Evolutionary conservation across 2,888 invertebrate genomes (phyloP).

Genomic region (Ditylenchus weischeri): DNA sequence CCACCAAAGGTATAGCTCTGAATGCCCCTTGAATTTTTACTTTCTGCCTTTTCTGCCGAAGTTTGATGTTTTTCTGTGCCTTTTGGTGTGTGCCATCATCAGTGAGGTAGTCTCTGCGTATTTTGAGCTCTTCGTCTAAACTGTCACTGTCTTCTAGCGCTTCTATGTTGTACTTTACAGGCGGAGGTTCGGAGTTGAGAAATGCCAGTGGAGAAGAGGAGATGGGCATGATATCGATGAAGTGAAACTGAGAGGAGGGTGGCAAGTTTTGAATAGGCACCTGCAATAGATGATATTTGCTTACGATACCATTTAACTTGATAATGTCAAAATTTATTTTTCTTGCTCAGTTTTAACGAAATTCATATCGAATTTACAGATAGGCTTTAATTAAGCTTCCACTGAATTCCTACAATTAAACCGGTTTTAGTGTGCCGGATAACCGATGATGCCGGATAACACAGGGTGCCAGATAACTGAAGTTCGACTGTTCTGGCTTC

Average conservation of each 20-base stretch:
- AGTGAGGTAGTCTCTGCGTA: conserved; percentile 34
- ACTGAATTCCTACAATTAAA: too few relatives aligned
- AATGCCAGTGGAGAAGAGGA: conserved; percentile 5
- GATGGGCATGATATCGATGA: conserved; percentile 7
- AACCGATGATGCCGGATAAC: too few relatives aligned
- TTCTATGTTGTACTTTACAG: conserved; percentile 16
- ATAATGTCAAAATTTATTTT: too few relatives aligned
- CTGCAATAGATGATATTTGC: background rate
- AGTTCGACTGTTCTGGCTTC: too few relatives aligned
- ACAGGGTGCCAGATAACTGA: too few relatives aligned
- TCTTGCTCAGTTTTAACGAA: too few relatives aligned
- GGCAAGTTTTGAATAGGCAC: background rate
- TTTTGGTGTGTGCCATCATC: conserved; percentile 11
- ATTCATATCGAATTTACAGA: too few relatives aligned
- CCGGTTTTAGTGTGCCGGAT: too few relatives aligned
- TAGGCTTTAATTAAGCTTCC: too few relatives aligned
- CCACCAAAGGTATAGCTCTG: conserved; percentile 36
- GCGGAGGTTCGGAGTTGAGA: conserved; percentile 7
- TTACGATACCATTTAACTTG: too few relatives aligned
- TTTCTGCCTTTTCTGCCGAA: conserved; percentile 40
- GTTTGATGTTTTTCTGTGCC: conserved; percentile 29
- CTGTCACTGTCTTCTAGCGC: conserved; percentile 19
- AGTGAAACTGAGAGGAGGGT: conserved; percentile 1
- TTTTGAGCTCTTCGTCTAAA: conserved; percentile 24
- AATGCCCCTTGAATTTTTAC: conserved; percentile 44